A percentile compares a stretch with the other conserved stretches of the same genome.
Evolutionary conservation across 2,113 vertebrate species (phyloP).

Genomic region (Halichoerus grypus): DNA sequence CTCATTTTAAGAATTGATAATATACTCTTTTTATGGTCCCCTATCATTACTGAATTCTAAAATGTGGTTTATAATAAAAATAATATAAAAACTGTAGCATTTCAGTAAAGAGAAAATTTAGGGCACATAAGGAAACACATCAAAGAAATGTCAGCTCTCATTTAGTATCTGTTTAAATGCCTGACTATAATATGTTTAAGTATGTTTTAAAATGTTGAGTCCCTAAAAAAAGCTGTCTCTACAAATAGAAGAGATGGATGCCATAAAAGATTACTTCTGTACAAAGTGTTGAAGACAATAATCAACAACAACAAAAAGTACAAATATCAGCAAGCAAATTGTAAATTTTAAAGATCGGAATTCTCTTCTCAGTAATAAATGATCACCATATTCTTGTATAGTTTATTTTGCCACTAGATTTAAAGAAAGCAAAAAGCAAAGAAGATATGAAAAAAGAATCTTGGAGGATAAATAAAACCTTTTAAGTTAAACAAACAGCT

Average conservation of each 20-base stretch:
- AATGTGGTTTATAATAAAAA: constrained; percentile 17
- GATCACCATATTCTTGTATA: background rate
- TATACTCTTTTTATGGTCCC: background rate
- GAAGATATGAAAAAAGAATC: background rate
- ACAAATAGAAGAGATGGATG: background rate
- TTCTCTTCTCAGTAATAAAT: constrained; percentile 23
- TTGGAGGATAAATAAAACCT: background rate
- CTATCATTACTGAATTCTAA: constrained; percentile 47
- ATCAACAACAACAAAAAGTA: background rate
- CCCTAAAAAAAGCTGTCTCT: background rate
- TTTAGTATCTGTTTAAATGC: constrained; percentile 15
- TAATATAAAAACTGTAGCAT: background rate
- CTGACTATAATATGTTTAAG: background rate
- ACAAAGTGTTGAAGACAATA: constrained; percentile 39
- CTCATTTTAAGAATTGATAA: constrained; percentile 35
- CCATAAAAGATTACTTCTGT: background rate
- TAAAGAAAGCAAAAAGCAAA: constrained; percentile 33
- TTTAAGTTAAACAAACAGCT: background rate
- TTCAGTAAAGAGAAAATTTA: constrained; percentile 26
- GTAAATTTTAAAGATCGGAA: background rate
- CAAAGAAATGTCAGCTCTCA: constrained; percentile 7
- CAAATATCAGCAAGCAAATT: background rate
- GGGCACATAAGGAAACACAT: background rate
- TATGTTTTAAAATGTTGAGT: background rate
- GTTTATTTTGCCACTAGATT: constrained; percentile 3